Conservation (phyloP, 2,113 vertebrate genomes). For the Thinocorus orbignyianus region DNA sequence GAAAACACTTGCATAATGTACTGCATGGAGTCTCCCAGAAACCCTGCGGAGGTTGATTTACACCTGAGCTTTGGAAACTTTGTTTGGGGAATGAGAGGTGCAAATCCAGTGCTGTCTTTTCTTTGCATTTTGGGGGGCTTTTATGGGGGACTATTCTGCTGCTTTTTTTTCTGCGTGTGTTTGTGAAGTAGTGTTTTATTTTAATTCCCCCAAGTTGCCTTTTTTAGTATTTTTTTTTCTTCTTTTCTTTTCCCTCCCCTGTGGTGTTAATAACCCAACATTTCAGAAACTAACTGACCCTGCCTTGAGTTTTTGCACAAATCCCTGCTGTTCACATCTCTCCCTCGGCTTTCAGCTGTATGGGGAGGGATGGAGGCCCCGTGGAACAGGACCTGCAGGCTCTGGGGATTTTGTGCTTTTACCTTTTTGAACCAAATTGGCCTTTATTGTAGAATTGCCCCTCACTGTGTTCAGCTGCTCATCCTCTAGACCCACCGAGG, state of each 20-base stretch:
- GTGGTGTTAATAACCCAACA: not conserved
- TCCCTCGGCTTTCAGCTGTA: fast-evolving
- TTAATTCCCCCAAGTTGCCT: not conserved
- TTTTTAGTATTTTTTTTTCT: not conserved
- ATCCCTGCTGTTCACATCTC: not conserved
- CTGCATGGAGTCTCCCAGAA: not conserved
- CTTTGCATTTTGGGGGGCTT: not conserved
- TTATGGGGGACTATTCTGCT: not conserved
- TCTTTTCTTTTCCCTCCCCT: not conserved
- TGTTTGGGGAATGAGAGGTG: not conserved
- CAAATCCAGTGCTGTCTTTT: not conserved
- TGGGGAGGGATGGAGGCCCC: not conserved
- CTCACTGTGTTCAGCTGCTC: not conserved
- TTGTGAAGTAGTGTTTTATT: not conserved
- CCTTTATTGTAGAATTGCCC: not conserved
- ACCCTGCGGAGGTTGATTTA: not conserved
- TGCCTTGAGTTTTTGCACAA: not conserved
- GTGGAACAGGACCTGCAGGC: not conserved
- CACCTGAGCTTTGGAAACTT: not conserved
- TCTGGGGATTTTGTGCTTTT: not conserved
- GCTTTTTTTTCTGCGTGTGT: not conserved
- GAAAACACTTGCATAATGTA: not conserved
- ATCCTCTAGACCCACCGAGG: not conserved
- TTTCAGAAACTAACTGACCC: not conserved
- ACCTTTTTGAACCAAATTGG: not conserved